Conservation (phyloP, 1,140 invertebrate genomes). For the Drosophila ananassae region DNA sequence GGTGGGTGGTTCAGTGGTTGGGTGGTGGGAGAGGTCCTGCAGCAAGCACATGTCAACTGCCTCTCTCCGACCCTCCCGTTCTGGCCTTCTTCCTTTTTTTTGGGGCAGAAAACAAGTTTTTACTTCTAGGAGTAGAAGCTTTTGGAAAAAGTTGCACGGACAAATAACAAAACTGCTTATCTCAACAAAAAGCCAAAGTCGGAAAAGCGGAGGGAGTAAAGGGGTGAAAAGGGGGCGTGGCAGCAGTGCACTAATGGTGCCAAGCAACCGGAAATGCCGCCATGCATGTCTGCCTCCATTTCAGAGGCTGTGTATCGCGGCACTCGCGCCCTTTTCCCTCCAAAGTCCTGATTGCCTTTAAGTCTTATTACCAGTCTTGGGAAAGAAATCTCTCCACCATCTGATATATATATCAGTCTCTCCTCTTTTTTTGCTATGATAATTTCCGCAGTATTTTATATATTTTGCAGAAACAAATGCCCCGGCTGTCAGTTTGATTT, state of each 20-base stretch:
- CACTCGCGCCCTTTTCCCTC: neutral
- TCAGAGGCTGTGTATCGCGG: constrained; percentile 70
- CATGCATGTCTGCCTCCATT: constrained; percentile 79
- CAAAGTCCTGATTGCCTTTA: constrained; percentile 76
- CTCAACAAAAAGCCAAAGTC: constrained; percentile 76
- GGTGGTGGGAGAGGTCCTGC: constrained; percentile 34
- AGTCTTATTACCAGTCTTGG: constrained; percentile 14
- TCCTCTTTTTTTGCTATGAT: constrained; percentile 65
- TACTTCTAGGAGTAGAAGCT: constrained; percentile 57
- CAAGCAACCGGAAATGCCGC: constrained; percentile 80
- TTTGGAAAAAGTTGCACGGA: constrained; percentile 40
- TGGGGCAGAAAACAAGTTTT: constrained; percentile 72
- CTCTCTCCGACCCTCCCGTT: neutral
- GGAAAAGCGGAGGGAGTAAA: neutral
- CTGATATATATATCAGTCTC: constrained; percentile 10
- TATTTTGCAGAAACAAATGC: constrained; percentile 56
- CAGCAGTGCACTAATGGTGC: constrained; percentile 75
- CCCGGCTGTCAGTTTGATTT: constrained; percentile 59
- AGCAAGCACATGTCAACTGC: constrained; percentile 79
- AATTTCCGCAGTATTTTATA: constrained; percentile 74
- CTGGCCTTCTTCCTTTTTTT: neutral
- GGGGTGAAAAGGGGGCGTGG: constrained; percentile 52
- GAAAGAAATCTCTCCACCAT: constrained; percentile 16
- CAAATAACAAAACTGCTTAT: constrained; percentile 71
- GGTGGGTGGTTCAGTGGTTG: too few species aligned